These are phyloP conservation scores for Scopus umbretta DNA, from an alignment of 2,113 vertebrate species.

Conservation along the genomic window DNA sequence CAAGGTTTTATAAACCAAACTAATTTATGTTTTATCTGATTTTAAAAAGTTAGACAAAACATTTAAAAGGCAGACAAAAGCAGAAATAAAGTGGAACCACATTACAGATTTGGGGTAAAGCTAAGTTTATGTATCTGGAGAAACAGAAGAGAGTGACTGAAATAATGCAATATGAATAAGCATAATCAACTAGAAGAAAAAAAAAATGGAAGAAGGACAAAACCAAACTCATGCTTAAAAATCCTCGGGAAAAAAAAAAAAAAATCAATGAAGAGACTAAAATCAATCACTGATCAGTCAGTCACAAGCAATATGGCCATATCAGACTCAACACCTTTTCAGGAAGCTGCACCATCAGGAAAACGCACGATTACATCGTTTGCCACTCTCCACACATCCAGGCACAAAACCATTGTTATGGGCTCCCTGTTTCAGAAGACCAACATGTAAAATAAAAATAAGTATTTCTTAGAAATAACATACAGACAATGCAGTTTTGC, in stretches of 20 bases:
- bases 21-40: not conserved
- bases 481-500: not conserved
- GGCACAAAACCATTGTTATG: not conserved
- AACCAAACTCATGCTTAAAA: not conserved
- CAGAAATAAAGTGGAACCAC: not conserved
- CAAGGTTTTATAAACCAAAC: not conserved
- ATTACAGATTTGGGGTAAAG: not conserved
- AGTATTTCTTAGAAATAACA: not conserved
- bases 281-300: not conserved
- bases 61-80: not conserved
- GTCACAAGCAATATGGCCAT: not conserved
- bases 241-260: no score
- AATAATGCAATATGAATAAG: not conserved
- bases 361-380: not conserved
- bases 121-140: not conserved
- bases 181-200: not conserved
- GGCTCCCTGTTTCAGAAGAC: not conserved
- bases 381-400: not conserved
- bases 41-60: not conserved
- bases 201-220: not conserved
- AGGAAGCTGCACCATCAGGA: not conserved
- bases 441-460: not conserved
- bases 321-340: not conserved
- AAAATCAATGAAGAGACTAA: not conserved
- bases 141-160: not conserved